These are phyloP conservation scores for Boleophthalmus pectinirostris DNA, from an alignment of 2,113 vertebrate species.

Conservation along the genomic window DNA sequence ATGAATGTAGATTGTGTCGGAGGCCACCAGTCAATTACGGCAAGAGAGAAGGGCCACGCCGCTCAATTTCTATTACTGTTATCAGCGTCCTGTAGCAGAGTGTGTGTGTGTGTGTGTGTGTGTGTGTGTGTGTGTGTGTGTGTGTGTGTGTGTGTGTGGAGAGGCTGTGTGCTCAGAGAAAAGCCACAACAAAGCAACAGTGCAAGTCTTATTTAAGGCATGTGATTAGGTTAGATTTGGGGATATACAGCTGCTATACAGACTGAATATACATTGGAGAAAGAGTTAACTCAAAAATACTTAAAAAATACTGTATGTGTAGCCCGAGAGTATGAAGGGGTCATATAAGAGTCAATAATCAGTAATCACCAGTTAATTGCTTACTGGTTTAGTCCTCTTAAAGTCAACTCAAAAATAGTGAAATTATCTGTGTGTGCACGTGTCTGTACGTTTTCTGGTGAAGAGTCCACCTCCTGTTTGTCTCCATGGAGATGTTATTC, in stretches of 20 bases:
- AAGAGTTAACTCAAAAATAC: too few relatives aligned
- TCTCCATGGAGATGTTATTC: too few relatives aligned
- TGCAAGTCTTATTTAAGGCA: slow-evolving; percentile 8
- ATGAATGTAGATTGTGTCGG: slow-evolving; percentile 21
- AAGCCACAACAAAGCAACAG: slow-evolving; percentile 23
- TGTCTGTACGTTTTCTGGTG: too few relatives aligned
- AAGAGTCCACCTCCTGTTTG: too few relatives aligned
- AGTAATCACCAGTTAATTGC: too few relatives aligned
- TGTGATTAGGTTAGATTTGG: slow-evolving; percentile 12
- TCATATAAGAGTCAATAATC: too few relatives aligned
- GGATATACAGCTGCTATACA: not conserved
- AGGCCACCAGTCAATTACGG: slow-evolving; percentile 38
- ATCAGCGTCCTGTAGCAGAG: slow-evolving; percentile 40
- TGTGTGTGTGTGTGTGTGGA: slow-evolving; percentile 17
- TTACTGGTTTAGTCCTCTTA: too few relatives aligned
- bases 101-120: slow-evolving; percentile 10
- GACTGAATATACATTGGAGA: too few relatives aligned
- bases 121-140: slow-evolving; percentile 5
- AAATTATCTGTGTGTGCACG: too few relatives aligned
- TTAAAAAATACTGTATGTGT: too few relatives aligned
- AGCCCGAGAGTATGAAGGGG: too few relatives aligned
- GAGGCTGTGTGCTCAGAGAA: slow-evolving; percentile 10
- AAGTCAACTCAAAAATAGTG: too few relatives aligned
- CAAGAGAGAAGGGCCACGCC: slow-evolving; percentile 15
- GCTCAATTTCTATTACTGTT: slow-evolving; percentile 50